phyloP scores from a whole-genome alignment of 1,140 invertebrate genomes.

The Palaemon carinicauda region DNA sequence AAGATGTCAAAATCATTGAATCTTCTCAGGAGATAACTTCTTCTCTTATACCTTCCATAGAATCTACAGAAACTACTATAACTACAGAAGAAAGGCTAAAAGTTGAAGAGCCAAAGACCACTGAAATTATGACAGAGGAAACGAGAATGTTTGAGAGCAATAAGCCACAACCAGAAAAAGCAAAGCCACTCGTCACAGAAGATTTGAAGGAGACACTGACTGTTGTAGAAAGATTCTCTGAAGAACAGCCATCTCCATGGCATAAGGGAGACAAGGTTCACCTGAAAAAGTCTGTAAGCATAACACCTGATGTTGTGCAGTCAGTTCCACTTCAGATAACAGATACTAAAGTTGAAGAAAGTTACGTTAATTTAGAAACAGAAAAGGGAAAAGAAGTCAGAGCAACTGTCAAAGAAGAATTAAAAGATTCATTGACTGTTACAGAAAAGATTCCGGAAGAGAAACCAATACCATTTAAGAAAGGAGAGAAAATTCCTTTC shows the following conservation, averaged over 20 bases:
- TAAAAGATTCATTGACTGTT: slow-evolving; percentile 35
- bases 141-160: slow-evolving; percentile 3
- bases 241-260: slow-evolving; percentile 22
- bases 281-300: slow-evolving; percentile 12
- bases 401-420: slow-evolving; percentile 27
- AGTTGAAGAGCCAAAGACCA: slow-evolving; percentile 12
- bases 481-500: slow-evolving; percentile 34
- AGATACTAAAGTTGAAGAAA: slow-evolving; percentile 28
- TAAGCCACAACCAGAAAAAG: slow-evolving; percentile 30
- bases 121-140: slow-evolving; percentile 18
- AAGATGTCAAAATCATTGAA: not conserved
- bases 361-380: slow-evolving; percentile 4
- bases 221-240: slow-evolving; percentile 28
- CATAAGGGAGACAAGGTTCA: slow-evolving; percentile 23
- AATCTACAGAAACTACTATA: slow-evolving; percentile 32
- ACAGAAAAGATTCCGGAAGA: slow-evolving; percentile 43
- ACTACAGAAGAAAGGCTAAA: no score
- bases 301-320: slow-evolving; percentile 7
- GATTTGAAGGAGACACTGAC: slow-evolving; percentile 14
- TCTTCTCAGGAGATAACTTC: not conserved
- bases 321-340: slow-evolving; percentile 25
- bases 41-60: slow-evolving; percentile 39
- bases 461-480: slow-evolving; percentile 5
- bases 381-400: slow-evolving; percentile 2
- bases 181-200: slow-evolving; percentile 31